Evolutionary conservation across 2,113 vertebrate species (phyloP).

Genomic region (Microcebus jonahi): DNA sequence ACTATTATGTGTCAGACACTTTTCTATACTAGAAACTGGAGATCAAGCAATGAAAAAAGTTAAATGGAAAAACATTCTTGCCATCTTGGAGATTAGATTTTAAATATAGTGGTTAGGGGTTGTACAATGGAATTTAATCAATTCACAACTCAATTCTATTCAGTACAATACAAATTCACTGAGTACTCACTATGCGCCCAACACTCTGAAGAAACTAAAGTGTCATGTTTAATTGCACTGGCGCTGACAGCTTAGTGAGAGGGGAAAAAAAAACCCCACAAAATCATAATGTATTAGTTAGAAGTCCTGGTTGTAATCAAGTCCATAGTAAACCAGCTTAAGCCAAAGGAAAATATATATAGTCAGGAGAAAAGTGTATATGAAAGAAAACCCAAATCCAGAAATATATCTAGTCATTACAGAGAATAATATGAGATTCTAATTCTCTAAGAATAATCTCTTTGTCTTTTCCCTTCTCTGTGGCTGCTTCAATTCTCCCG

Average conservation of each 20-base stretch:
- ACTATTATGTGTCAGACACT: background rate
- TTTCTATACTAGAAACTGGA: background rate
- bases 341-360: background rate
- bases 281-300: background rate
- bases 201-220: background rate
- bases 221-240: background rate
- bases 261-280: background rate
- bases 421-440: background rate
- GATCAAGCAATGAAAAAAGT: background rate
- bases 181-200: background rate
- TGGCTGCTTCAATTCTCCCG: background rate
- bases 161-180: background rate
- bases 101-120: background rate
- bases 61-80: background rate
- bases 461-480: background rate
- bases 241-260: background rate
- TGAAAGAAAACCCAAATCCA: background rate
- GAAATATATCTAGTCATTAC: background rate
- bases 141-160: background rate
- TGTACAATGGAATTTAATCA: background rate
- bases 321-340: background rate
- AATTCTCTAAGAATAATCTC: background rate
- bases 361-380: background rate
- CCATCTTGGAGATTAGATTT: background rate
- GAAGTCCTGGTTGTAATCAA: background rate